Evolutionary conservation across 1,140 invertebrate genomes (phyloP), one percentile per base, ranked within the genome.

Genomic region (Phymorhynchus buccinoides): DNA sequence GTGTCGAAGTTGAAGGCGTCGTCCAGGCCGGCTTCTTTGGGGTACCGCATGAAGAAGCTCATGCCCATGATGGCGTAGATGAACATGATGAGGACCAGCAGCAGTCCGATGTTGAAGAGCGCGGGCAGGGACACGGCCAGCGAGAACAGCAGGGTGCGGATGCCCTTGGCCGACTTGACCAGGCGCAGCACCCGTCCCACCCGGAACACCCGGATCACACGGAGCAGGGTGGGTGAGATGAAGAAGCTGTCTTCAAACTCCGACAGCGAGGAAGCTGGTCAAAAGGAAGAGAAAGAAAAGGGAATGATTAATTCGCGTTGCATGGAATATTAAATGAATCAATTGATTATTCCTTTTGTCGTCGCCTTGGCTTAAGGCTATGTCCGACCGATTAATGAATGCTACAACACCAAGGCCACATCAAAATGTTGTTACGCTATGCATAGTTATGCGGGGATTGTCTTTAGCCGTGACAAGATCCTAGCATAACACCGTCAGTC

Each of bases 31-130:
- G 96, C 97, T 91, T 97, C 96, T 91, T 97, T 95, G 93, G 98
- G 98, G 84, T 99, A 98, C 94, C 98, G 96, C 97, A 98, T 98
- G 94, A 99, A 99, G 95, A 99, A 99, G 75, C 97, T 99, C 98
- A 99, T 99, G 86, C 98, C 98, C 93, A 99, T 99, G 91, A 99
- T 99, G 89, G 98, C 98, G 93, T 99, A 99, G 94, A 99, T 99
- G 94, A 99, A 99, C 97, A 99, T 99, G 89, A 99, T 97, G 89
- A 99, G 95, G 94, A 99, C 99, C 88, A 99, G 96, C 56, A 62
- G 56, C 90, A 99, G 95, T 93, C 98, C 99, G 94, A 99, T 99
- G 95, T 99, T 99, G 95, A 99, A 99, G 79, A 99, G 95, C 87
- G 98, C 98, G 88, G 98, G 98, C 92, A 99, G 95, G 89, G 98